These are phyloP conservation scores for Apogon talboti DNA, from an alignment of 2,797 vertebrate species.

Conservation along the genomic window DNA sequence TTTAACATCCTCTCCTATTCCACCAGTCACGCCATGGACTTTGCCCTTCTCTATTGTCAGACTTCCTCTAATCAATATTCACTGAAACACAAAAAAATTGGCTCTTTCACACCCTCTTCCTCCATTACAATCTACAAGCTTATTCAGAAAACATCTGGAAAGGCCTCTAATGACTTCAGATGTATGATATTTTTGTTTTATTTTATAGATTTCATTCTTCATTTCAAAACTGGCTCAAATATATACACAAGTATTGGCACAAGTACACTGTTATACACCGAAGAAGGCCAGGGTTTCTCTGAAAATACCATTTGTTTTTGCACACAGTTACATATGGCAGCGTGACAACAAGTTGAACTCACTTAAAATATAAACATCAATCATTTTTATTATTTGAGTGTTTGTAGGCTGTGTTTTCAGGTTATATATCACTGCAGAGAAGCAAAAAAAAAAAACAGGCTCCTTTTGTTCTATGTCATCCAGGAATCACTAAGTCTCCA, in stretches of 20 bases:
- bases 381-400: not conserved
- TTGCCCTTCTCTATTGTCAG: too few species aligned
- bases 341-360: not conserved
- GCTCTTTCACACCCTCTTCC: too few species aligned
- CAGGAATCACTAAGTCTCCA: constrained; percentile 29
- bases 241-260: too few species aligned
- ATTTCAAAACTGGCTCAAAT: too few species aligned
- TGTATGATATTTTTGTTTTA: too few species aligned
- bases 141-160: too few species aligned
- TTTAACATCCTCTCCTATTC: not conserved
- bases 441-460: constrained; percentile 35
- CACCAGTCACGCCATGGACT: not conserved
- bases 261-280: not conserved
- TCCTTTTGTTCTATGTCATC: constrained; percentile 47
- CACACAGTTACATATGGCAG: not conserved
- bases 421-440: not conserved
- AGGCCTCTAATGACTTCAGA: too few species aligned
- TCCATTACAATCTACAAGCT: too few species aligned
- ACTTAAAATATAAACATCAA: not conserved
- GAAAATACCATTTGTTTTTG: too few species aligned
- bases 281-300: not conserved
- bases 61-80: too few species aligned
- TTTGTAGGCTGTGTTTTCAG: constrained; percentile 1
- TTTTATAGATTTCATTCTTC: not conserved
- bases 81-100: too few species aligned